Evolutionary conservation across 2,797 vertebrate species (phyloP), one percentile per base, ranked within the genome.

Genomic region (Potorous gilbertii): DNA sequence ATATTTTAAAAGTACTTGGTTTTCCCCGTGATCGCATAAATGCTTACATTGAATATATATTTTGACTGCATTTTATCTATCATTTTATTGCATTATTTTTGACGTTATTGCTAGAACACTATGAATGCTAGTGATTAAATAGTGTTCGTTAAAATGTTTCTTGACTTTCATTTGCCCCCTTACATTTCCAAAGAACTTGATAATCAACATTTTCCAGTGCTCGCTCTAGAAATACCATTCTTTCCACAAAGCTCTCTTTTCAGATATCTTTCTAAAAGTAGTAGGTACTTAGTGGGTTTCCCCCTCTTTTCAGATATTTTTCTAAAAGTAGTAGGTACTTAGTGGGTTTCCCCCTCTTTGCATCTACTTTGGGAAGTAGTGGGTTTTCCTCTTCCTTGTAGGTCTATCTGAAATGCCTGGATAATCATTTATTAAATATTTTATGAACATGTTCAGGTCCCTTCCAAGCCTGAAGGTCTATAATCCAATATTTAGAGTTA

Each of bases 41-140:
- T 74, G n/a, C 54, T 40, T 40, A 46, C 21, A 56, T 55, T 92
- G 54, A 56, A 34, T 93, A 14, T 55, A 50, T 29, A 9, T 93
- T 94, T 95, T 93, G 10, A 93, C 40, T 96, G 50, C 13, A 11
- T 94, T 95, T 95, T 55, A 4, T 92, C 91, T 89, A 94, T 94
- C 92, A 90, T 10, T 92, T 94, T 54, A 50, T 93, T 94, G 54
- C 40, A 92, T 95, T 54, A 93, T n/a, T 55, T 90, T 95, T 93
- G 55, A 56, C 89, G 2, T 56, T 34, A 34, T 92, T 96, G 54
- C 6, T 93, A 13, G 52, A 56, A 34, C 18, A n/a, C 87, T 55
- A 66, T 46, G 5, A 95, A 14, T 56, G 89, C 24, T 92, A 34
- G 40, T 52, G 93, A 93, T 96, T 93, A 87, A 95, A 14, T 54